Base-by-base conservation (phyloP, 2,113 vertebrate genomes). In the Octodon degus region DNA sequence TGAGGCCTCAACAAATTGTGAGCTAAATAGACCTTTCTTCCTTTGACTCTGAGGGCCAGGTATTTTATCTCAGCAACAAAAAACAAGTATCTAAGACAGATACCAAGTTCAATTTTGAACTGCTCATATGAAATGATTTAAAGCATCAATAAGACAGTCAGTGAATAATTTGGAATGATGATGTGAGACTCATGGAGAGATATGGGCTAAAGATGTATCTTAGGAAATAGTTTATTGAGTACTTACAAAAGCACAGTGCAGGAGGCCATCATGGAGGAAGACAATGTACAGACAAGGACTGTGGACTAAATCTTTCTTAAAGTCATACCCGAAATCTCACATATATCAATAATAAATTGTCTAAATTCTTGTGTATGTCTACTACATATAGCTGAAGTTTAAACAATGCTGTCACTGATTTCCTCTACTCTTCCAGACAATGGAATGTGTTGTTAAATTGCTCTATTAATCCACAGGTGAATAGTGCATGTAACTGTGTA, bases 391-490 rank as follows among this genome's bases (percentile, higher is more conserved):
- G 43, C 27, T 92, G 14, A 94, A 80, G 67, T 96, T 60, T 12
- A 76, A 74, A 60, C 90, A 74, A 4, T 7, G 0, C 7, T 94
- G n/a, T 79, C 7, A 50, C 34, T 94, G 70, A 83, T 86, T 83
- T 72, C 68, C 65, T 74, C 24, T 22, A 67, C 65, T 95, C 7
- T 90, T 91, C 3, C 2, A 91, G 19, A 79, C 72, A 93, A 93
- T 53, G 27, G 43, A 91, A 79, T 43, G 24, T 81, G 70, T 90
- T 95, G 11, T 30, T 65, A 95, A 89, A 58, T 74, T 83, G 63
- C 27, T 93, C 40, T 67, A 53, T 67, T 88, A 79, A 93, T 50
- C 82, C 30, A 87, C 3, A 88, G 25, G 5, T 43, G 34, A 62
- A 47, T 65, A 90, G 50, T 53, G 27, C 2, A 30, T 60, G 16